Conservation (phyloP, 2,888 invertebrate species). For the Ochropacha duplaris region DNA sequence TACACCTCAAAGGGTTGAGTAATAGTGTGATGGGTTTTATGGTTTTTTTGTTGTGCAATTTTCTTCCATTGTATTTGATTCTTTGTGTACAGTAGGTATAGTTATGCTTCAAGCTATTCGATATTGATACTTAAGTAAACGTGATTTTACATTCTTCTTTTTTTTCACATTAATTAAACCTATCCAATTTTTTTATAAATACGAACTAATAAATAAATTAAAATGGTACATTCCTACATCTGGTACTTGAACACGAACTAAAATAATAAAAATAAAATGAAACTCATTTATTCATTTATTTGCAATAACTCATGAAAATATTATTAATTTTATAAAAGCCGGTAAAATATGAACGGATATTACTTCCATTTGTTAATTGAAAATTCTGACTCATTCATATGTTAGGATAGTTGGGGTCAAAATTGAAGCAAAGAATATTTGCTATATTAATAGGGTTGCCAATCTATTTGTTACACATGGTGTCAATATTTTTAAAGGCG, state of each 20-base stretch:
- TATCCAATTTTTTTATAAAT: too few relatives aligned
- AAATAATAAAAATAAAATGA: too few relatives aligned
- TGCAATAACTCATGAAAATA: too few relatives aligned
- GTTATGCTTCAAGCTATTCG: conserved; percentile 9
- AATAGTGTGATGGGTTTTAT: conserved; percentile 74
- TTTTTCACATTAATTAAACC: neutral
- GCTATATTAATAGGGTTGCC: neutral
- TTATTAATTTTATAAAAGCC: neutral
- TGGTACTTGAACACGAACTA: too few relatives aligned
- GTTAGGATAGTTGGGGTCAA: neutral
- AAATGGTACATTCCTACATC: too few relatives aligned
- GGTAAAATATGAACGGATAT: neutral
- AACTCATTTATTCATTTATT: too few relatives aligned
- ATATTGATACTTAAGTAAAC: conserved; percentile 41
- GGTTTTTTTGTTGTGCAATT: conserved; percentile 75
- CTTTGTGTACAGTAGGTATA: conserved; percentile 26
- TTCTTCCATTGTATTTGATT: conserved; percentile 61
- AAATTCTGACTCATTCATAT: neutral
- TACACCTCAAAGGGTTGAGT: conserved; percentile 77
- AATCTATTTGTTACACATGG: neutral
- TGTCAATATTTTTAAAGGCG: too few relatives aligned
- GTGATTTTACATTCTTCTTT: too few relatives aligned
- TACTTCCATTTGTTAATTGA: neutral
- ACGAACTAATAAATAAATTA: too few relatives aligned
- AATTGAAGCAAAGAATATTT: neutral